Evolutionary conservation across 2,113 vertebrate genomes (phyloP).

Genomic region (Siniperca chuatsi): DNA sequence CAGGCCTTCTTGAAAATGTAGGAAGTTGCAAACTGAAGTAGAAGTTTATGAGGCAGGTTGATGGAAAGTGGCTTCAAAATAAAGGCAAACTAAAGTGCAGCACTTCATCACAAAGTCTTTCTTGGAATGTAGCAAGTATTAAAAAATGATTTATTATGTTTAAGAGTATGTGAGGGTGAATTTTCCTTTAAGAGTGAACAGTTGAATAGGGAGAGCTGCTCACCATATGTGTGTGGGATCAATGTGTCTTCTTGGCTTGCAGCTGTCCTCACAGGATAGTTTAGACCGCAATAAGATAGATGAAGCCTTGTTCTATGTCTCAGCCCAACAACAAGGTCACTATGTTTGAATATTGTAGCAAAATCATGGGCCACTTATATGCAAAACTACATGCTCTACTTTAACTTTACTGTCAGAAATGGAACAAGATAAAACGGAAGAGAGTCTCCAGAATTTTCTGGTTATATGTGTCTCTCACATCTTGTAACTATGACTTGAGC

Average conservation of each 20-base stretch:
- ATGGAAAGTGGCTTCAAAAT: background rate
- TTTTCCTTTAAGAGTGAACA: constrained; percentile 9
- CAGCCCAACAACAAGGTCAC: constrained; percentile 7
- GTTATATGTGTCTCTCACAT: constrained; percentile 49
- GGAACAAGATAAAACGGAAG: constrained; percentile 50
- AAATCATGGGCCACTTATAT: background rate
- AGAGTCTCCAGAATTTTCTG: constrained; percentile 29
- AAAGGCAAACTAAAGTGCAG: background rate
- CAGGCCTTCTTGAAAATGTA: background rate
- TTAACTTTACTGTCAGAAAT: constrained; percentile 56
- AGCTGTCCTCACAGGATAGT: constrained; percentile 30
- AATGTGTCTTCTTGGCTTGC: constrained; percentile 28
- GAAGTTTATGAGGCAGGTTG: background rate
- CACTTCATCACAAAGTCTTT: background rate
- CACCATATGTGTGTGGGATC: constrained; percentile 53
- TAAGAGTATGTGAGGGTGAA: background rate
- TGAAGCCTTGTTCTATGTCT: background rate
- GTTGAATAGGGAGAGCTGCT: constrained; percentile 30
- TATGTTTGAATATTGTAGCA: constrained; percentile 1
- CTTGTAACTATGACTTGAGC: constrained; percentile 29
- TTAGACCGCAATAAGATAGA: background rate
- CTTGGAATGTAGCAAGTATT: background rate
- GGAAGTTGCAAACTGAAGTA: background rate
- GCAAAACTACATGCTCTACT: constrained; percentile 37
- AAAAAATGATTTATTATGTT: constrained; percentile 20